These are phyloP conservation scores for Neogale vison DNA, from an alignment of 2,113 vertebrate genomes.

Conservation along the genomic window DNA sequence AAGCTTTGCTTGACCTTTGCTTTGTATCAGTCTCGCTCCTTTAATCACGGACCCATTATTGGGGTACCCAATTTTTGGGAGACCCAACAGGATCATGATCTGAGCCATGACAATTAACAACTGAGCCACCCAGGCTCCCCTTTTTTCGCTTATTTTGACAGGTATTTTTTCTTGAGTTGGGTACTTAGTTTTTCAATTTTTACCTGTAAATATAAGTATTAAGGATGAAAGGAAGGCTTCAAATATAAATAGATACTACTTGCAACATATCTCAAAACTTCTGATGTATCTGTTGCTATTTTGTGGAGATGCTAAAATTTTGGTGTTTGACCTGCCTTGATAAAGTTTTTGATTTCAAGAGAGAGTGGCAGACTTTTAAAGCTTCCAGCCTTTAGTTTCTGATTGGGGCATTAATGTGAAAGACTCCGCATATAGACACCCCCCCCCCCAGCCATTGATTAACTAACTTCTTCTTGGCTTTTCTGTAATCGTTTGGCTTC, in stretches of 20 bases:
- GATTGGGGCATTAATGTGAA: not conserved
- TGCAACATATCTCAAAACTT: not conserved
- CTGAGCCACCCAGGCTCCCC: no score
- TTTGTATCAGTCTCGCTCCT: no score
- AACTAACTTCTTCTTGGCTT: no score
- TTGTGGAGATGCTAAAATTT: not conserved
- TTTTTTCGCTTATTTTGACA: no score
- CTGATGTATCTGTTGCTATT: not conserved
- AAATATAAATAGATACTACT: not conserved
- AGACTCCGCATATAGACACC: no score
- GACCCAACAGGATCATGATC: no score
- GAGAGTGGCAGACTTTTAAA: not conserved
- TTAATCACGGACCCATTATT: no score
- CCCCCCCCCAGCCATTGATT: no score
- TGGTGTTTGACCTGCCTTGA: not conserved
- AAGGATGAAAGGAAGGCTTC: not conserved
- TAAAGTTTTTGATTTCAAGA: not conserved
- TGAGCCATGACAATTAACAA: no score
- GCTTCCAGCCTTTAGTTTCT: not conserved
- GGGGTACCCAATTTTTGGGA: no score
- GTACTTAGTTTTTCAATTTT: not conserved
- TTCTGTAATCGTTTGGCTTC: no score
- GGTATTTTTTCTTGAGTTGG: not conserved
- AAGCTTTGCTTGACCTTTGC: no score
- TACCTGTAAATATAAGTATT: not conserved